phyloP scores from a whole-genome alignment of 2,113 vertebrate genomes.

The Ceuthmochares aereus region DNA sequence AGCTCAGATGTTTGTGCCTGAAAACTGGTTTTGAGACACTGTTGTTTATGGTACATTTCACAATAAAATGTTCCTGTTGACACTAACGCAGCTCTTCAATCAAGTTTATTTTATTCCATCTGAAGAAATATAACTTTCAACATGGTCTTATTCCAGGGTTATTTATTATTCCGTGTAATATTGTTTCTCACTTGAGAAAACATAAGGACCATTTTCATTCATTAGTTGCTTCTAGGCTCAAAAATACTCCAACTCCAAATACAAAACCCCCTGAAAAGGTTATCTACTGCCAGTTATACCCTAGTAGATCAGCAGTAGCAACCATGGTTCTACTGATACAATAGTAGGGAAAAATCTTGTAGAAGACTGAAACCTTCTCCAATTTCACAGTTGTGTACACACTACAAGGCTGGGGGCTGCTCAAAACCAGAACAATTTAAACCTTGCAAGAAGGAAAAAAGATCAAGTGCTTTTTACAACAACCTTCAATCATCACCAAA shows the following conservation, averaged over 20 bases:
- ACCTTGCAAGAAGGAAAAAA: neutral
- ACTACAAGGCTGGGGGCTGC: neutral
- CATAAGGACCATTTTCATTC: neutral
- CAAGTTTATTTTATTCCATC: neutral
- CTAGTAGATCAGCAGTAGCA: neutral
- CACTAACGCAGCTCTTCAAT: neutral
- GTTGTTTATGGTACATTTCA: neutral
- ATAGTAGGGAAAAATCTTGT: constrained; percentile 33
- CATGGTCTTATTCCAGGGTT: neutral
- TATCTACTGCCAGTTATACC: neutral
- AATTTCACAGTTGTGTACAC: neutral
- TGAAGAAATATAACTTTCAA: neutral
- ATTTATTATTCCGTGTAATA: neutral
- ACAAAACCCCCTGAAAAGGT: neutral
- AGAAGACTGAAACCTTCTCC: neutral
- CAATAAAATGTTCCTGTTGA: neutral
- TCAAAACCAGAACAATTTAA: neutral
- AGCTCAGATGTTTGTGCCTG: neutral
- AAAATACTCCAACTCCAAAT: neutral
- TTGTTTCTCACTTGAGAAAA: neutral
- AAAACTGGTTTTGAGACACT: neutral
- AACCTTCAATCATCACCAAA: neutral
- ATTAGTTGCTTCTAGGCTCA: neutral
- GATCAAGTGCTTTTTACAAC: neutral
- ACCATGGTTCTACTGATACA: constrained; percentile 13